Base-by-base conservation (phyloP, 2,797 vertebrate genomes). In the Eidolon dupreanum region DNA sequence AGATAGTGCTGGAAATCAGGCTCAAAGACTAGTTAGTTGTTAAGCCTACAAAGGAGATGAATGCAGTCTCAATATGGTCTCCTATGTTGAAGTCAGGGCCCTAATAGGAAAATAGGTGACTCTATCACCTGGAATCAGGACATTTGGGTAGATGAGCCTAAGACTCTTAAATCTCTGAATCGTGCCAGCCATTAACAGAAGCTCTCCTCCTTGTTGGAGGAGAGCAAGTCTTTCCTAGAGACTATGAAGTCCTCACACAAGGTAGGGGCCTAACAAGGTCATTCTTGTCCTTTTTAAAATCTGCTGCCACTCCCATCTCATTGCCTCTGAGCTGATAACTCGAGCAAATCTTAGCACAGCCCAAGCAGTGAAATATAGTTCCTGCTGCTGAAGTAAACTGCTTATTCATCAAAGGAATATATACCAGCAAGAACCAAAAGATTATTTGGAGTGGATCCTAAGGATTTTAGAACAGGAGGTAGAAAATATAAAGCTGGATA, bases 391-490 rank as follows among this genome's bases (percentile, higher is more conserved):
- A 90, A 83, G 19, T n/a, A 78, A 92, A 87, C 1, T 78, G 38
- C 61, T 78, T 77, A 88, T 77, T 88, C 63, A 86, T 57, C 68
- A 83, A 93, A 95, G 33, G 22, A 88, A 63, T 41, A 46, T 31
- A 1, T 22, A 77, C 49, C 46, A 84, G 86, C 43, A 36, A 74
- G 63, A 94, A 86, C 53, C 68, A 79, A 28, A 83, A 61, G 68
- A 90, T 53, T 77, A 68, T 57, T 9, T 36, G 38, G 20, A 74
- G 17, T 61, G 41, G 43, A 70, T 63, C n/a, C n/a, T 57, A 22
- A 68, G 31, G 84, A 15, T 8, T 88, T 90, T 59, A 75, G 38
- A 68, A 8, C 11, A 66, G 22, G 31, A 1, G 7, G 28, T 74
- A 6, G 24, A 85, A 86, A 95, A 74, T 61, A 88, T 22, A n/a